Evolutionary conservation across 2,797 vertebrate genomes (phyloP), one percentile per base, ranked within the genome.

Genomic region (Danio aesculapii): DNA sequence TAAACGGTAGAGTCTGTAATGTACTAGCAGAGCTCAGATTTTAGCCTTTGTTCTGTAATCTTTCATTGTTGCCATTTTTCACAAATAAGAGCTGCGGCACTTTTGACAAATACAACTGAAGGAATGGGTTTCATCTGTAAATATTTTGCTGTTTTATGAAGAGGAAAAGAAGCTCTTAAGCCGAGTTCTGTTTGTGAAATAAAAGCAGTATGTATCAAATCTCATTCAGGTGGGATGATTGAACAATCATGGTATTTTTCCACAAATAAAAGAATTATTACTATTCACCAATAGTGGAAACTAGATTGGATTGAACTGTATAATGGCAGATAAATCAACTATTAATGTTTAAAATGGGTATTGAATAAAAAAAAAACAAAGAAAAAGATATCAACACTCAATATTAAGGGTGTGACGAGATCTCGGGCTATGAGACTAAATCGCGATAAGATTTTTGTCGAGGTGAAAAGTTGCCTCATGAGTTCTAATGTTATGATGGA

Each of bases 221-320:
- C 44, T 77, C 46, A 8, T 43, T 43, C 64, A 49, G 11, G 10
- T 1, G 57, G 57, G n/a, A 50, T 50, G 61, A 59, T 59, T 43
- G 8, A 68, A 59, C 21, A 61, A 61, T 8, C 12, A 21, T 19
- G 11, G n/a, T 39, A 61, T 61, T 61, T 78, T 21, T 52, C 47
- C 13, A 11, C 30, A 61, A 70, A 78, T 68, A 49, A 70, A 68
- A 78, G 66, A n/a, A n/a, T n/a, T n/a, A n/a, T n/a, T n/a, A n/a
- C n/a, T n/a, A n/a, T n/a, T n/a, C n/a, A n/a, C 30, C 30, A 30
- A 30, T 30, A 30, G 30, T 30, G 30, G 30, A 30, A 30, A 30
- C 30, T 30, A 30, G 30, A 30, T 30, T 30, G 30, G 30, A 30
- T 30, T 30, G 30, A 30, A 30, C 30, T 30, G 30, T 30, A 1